Percentiles rank a stretch among this genome's conserved stretches.
Conservation (phyloP, 2,888 invertebrate species). For the Pelosia muscerda region DNA sequence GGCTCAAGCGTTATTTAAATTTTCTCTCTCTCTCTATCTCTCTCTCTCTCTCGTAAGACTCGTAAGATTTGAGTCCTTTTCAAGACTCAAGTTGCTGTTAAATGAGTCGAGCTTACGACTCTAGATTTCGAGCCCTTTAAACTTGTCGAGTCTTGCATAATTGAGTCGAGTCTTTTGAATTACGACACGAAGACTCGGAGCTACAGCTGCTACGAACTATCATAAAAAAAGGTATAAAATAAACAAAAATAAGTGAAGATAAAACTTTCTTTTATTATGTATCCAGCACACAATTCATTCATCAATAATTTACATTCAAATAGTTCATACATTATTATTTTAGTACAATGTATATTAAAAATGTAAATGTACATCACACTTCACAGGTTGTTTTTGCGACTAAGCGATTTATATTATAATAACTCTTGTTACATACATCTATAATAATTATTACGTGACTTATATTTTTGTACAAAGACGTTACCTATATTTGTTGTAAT, state of each 20-base stretch:
- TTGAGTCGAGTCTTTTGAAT: no score
- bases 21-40: no score
- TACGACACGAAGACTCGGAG: not conserved
- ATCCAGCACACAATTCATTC: slow-evolving; percentile 59
- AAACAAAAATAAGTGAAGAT: slow-evolving; percentile 27
- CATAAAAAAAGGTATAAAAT: not conserved
- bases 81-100: no score
- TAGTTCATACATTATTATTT: slow-evolving; percentile 25
- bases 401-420: slow-evolving; percentile 16
- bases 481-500: not conserved
- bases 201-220: not conserved
- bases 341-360: slow-evolving; percentile 20
- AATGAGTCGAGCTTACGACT: no score
- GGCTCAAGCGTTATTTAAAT: no score
- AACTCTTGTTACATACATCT: slow-evolving; percentile 5
- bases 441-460: not conserved
- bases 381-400: slow-evolving; percentile 15
- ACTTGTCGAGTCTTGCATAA: no score
- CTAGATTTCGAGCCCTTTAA: no score
- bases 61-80: no score
- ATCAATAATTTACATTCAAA: slow-evolving; percentile 45
- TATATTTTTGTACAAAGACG: not conserved
- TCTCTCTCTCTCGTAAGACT: no score
- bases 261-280: slow-evolving; percentile 56
- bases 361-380: slow-evolving; percentile 23